Percentiles rank a stretch among this genome's conserved stretches.
Evolutionary conservation across 92 coral and sea anemone species (phyloP).

Genomic region (Parazoanthus atlanticus): DNA sequence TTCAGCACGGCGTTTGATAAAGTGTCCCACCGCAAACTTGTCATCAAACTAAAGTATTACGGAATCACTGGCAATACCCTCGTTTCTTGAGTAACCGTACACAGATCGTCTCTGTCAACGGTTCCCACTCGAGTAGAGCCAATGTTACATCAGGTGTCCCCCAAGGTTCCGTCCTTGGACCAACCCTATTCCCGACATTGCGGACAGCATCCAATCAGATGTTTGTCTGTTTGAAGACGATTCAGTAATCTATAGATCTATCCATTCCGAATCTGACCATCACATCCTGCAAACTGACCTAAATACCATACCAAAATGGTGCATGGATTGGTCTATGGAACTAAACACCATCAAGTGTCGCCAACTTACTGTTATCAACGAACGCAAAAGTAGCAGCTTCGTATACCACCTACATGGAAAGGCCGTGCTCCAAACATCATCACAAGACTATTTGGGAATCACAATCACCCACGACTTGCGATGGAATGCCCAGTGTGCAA

Average conservation of each 20-base stretch:
- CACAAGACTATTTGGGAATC: background rate
- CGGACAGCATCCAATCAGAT: background rate
- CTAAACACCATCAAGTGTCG: constrained; percentile 2
- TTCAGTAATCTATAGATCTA: background rate
- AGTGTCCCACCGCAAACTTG: constrained; percentile 52
- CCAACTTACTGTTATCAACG: background rate
- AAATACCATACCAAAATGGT: background rate
- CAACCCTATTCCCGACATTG: constrained; percentile 25
- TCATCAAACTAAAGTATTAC: constrained; percentile 42
- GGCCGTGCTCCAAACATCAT: background rate
- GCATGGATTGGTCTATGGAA: background rate
- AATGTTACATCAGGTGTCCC: constrained; percentile 41
- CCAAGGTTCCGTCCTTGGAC: constrained; percentile 44
- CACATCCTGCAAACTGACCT: background rate
- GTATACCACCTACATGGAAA: background rate
- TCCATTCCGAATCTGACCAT: background rate
- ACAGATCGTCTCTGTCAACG: constrained; percentile 53
- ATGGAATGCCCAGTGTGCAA: background rate
- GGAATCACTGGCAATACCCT: constrained; percentile 51
- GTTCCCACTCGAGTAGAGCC: constrained; percentile 25
- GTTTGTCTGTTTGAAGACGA: background rate
- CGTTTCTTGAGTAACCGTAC: constrained; percentile 39
- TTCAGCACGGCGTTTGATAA: constrained; percentile 47
- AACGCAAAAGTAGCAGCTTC: background rate
- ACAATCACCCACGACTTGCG: background rate